Evolutionary conservation across 2,113 vertebrate species (phyloP), one percentile per base, ranked within the genome.

Genomic region (Pteruthius melanotis): DNA sequence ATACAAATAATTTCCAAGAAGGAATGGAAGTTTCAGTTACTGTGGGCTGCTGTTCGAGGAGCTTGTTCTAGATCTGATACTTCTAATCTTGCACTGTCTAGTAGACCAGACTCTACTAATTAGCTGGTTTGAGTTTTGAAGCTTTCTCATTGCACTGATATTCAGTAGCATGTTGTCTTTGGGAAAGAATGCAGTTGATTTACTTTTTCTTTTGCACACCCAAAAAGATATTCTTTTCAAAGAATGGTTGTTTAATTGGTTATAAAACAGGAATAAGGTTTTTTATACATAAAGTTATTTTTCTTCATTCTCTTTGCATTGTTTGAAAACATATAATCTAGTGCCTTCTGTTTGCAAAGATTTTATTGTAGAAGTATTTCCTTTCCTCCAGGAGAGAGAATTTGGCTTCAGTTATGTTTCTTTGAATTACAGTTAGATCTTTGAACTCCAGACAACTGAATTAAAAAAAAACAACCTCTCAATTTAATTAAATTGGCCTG

Each of bases 341-440:
- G 39, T 33, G 40, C 59, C 33, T 83, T 94, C 85, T 84, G n/a
- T 76, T 92, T 88, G 37, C 74, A 95, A 74, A 61, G 35, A 84
- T 21, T 76, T 79, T 82, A 42, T 83, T 83, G 83, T 74, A 61
- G 85, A 91, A 75, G n/a, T 18, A 54, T 77, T 88, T 83, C 63
- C 52, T 45, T 45, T 94, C 37, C 69, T 72, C 20, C 31, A 80
- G 42, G 42, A 85, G 53, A 45, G 16, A 77, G 11, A 89, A 92
- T 53, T 40, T 84, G 44, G 44, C 54, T 78, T 79, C 57, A 65
- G 54, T 89, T 89, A 37, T 18, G 15, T 83, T 85, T 47, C 74
- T 92, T 66, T 70, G 77, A 93, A 92, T 75, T 87, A 65, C 53
- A 95, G 24, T 78, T 92, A 91, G 45, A 87, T 59, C 33, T 89